Base-by-base conservation (phyloP, 2,113 vertebrate genomes). In the Ageneiosus marmoratus region DNA sequence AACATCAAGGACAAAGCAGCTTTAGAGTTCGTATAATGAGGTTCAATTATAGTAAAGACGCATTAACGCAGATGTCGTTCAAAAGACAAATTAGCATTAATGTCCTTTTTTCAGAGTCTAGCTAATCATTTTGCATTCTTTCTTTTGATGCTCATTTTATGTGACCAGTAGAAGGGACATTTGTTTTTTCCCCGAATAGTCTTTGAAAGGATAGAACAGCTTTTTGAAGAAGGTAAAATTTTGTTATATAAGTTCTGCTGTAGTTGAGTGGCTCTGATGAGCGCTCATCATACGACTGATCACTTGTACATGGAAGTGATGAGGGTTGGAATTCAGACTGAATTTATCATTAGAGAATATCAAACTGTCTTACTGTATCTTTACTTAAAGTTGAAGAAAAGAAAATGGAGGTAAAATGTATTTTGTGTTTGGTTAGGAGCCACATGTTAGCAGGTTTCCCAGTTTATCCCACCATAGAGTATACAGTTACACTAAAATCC, bases 51-150 rank as follows among this genome's bases (percentile, higher is more conserved):
- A 22, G n/a, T 76, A 55, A 76, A 76, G 20, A 37, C 3, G 32
- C 29, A 76, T 9, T 11, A 37, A 24, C 5, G 2, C 11, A 15
- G 20, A 76, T 37, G 50, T 76, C 8, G 29, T 55, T 37, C 50
- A 55, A 76, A 76, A 76, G 50, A 55, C 18, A 37, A 55, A 76
- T 76, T 75, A 53, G 73, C 73, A 76, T 24, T 37, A 37, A 76
- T 37, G 12, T 20, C 32, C 18, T 55, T 53, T 5, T 8, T 34
- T 32, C 27, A 5, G 27, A 2, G 48, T 75, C 16, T 37, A 37
- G 29, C 50, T 37, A 55, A 55, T 76, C 51, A 55, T 76, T 55
- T 13, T 7, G 29, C 73, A 13, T 55, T 53, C 27, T 76, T 37
- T 76, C 73, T 37, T 76, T 75, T 53, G 1, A 32, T 75, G 50